Percentiles rank a stretch among this genome's conserved stretches.
These are phyloP conservation scores for Melanostigma gelatinosum DNA, from an alignment of 2,113 vertebrate species.

Conservation along the genomic window DNA sequence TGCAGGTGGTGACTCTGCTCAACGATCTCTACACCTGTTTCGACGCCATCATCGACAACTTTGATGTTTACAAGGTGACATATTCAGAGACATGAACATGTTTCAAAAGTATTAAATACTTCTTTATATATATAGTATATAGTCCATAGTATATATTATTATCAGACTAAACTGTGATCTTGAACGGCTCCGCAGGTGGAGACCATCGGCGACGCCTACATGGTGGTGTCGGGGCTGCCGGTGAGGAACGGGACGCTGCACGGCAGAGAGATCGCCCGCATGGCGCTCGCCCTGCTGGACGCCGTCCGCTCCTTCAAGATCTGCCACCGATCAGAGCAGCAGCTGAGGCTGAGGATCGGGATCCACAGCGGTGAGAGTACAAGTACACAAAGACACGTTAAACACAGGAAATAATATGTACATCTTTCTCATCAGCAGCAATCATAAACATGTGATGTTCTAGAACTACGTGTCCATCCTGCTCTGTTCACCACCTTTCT, in stretches of 20 bases:
- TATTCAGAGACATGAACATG: too few species aligned
- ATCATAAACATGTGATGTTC: too few species aligned
- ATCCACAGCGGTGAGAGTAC: slow-evolving; percentile 88
- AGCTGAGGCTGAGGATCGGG: slow-evolving; percentile 89
- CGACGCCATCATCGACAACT: slow-evolving; percentile 97
- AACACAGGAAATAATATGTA: too few species aligned
- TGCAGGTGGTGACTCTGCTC: slow-evolving; percentile 92
- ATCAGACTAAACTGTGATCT: too few species aligned
- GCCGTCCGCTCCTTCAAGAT: slow-evolving; percentile 91
- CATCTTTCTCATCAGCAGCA: too few species aligned
- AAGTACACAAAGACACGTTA: too few species aligned
- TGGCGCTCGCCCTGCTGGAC: slow-evolving; percentile 91
- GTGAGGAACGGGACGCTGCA: slow-evolving; percentile 91
- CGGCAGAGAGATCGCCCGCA: slow-evolving; percentile 89
- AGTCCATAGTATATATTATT: too few species aligned
- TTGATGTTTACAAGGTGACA: slow-evolving; percentile 95
- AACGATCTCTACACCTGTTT: slow-evolving; percentile 98
- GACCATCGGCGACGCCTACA: slow-evolving; percentile 96
- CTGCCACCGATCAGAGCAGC: slow-evolving; percentile 87
- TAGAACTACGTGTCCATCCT: too few species aligned
- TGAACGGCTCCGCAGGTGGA: slow-evolving; percentile 85
- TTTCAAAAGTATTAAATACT: too few species aligned
- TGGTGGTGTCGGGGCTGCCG: slow-evolving; percentile 95
- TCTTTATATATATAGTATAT: too few species aligned
- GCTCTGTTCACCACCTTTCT: too few species aligned